Base-by-base conservation (phyloP, 2,888 invertebrate species). In the Nezara viridula region DNA sequence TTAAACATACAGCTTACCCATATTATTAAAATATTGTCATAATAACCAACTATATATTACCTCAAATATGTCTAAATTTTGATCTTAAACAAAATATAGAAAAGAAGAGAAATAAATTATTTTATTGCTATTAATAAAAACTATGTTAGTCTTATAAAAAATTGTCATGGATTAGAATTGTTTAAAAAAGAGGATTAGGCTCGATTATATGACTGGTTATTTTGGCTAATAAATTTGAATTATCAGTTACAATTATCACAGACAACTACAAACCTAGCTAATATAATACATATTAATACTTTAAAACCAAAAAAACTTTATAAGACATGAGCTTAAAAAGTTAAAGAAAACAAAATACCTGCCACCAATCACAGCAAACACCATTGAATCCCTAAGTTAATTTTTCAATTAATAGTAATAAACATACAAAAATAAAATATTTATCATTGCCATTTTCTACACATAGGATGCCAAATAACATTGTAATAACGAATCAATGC, bases 1-100 rank as follows among this genome's bases (percentile, higher is more conserved):
- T 81, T 81, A 44, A 81, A 81, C 81, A 81, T 81, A 81, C 24
- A 44, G 24, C 40, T 81, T 81, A 81, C 81, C 81, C 81, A 81
- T 81, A 44, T 40, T 77, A 77, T 77, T 81, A 81, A 81, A 81
- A 81, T 81, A 81, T 81, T 81, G 81, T 81, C 81, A 81, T 81
- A 44, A 44, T 81, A 81, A 40, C n/a, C 9, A 81, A 32, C 81
- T 81, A 44, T 81, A 44, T 37, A 81, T 81, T 44, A 81, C 21
- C 44, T 81, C 81, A 40, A 81, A 44, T 81, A 81, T 81, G 44
- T 81, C 24, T 81, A 81, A 66, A 81, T 81, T 81, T 81, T 81
- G 44, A 81, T 81, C 24, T 81, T 81, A 81, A 44, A 81, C 21
- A 81, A 81, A 81, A 44, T 5, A 44, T 81, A 81, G 32, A 21